These are phyloP conservation scores for Pseudopleuronectes americanus DNA, from an alignment of 2,797 vertebrate species.

Conservation along the genomic window DNA sequence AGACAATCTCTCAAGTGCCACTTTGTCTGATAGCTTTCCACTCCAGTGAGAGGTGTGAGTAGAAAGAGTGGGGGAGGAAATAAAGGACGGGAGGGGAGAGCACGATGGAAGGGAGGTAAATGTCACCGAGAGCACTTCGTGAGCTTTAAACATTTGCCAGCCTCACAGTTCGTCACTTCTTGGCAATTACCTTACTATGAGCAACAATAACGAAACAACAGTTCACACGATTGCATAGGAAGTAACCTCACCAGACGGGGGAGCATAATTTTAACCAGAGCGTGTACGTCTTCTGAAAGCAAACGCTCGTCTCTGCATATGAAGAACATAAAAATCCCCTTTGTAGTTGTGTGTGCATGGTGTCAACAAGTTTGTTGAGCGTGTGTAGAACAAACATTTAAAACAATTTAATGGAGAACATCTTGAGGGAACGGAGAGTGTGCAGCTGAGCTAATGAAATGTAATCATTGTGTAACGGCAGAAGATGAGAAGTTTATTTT, in stretches of 20 bases:
- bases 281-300: conserved; percentile 36
- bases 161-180: conserved; percentile 72
- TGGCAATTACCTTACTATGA: conserved; percentile 69
- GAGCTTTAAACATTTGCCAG: conserved; percentile 72
- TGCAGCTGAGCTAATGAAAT: conserved; percentile 7
- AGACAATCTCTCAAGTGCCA: conserved; percentile 81
- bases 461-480: neutral
- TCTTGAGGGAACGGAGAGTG: neutral
- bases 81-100: conserved; percentile 38
- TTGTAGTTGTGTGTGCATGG: conserved; percentile 15
- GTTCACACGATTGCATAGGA: conserved; percentile 57
- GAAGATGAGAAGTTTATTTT: neutral
- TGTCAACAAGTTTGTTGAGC: conserved; percentile 22
- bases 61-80: conserved; percentile 62
- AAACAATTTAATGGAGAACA: conserved; percentile 11
- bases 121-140: conserved; percentile 70
- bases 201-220: conserved; percentile 69
- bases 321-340: conserved; percentile 1
- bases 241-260: conserved; percentile 52
- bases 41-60: conserved; percentile 75
- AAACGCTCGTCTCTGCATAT: conserved; percentile 20
- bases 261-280: conserved; percentile 50
- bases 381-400: conserved; percentile 18
- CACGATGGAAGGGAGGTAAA: conserved; percentile 60
- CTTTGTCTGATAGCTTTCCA: conserved; percentile 82